Base-by-base conservation (phyloP, 2,113 vertebrate species). In the Colius striatus region DNA sequence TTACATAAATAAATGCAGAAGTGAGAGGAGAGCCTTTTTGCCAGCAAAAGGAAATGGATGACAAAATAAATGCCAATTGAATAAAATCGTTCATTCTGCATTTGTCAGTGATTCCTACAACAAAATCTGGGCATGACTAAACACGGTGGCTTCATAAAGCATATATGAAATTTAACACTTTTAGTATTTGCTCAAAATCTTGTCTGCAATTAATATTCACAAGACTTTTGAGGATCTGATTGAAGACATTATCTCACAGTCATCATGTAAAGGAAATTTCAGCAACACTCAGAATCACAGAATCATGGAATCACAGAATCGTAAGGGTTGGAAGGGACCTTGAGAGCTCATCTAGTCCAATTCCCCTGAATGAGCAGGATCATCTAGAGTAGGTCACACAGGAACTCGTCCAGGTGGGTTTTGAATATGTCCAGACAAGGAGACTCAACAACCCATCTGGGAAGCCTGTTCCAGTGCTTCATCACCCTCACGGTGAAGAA, bases 1-100 rank as follows among this genome's bases (percentile, higher is more conserved):
- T 87, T 66, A 36, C 54, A 90, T 63, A 89, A 91, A 84, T 76
- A 92, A 80, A 89, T 73, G 14, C n/a, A 87, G 47, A 73, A 92
- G 55, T 94, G 29, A 79, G 32, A 84, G 9, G 10, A 84, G 94
- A 94, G 10, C 2, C 2, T 60, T 84, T 89, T 71, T 70, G 2
- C 13, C 13, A 43, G 26, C 9, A 86, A 92, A 90, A 22, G 19
- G 62, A 61, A 87, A 81, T 2, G 3, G 13, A 82, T 62, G 55
- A 54, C 32, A 77, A 48, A 81, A 76, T 63, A 87, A 91, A 77
- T 1, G 2, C 16, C 0, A 0, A 55, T 23, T 48, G 26, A 67
- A 80, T 34, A 1, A 84, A 81, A 51, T 72, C 51, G 8, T 45
- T 89, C 9, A 9, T 74, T 94, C 34, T 81, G 32, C 5, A 41